A percentile compares a stretch with the other conserved stretches of the same genome.
These are phyloP conservation scores for Dryomyza anilis DNA, from an alignment of 2,888 invertebrate genomes.

Conservation along the genomic window DNA sequence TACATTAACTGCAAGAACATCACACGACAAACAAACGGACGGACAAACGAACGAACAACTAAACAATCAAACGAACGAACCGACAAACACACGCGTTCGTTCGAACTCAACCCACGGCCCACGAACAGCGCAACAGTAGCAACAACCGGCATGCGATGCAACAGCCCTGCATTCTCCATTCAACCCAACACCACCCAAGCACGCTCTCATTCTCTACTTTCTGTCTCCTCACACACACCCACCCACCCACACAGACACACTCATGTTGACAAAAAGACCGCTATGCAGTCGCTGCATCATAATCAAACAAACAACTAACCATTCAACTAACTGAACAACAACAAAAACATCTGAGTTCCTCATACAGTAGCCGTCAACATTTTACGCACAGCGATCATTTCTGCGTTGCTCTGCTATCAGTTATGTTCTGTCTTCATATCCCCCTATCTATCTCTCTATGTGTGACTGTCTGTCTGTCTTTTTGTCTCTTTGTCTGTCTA, in stretches of 20 bases:
- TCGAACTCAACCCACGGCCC: neutral
- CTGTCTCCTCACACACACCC: no score
- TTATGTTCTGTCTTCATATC: neutral
- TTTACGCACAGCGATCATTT: neutral
- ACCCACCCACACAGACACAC: no score
- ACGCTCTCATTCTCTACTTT: neutral
- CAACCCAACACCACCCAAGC: no score
- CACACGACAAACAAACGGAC: neutral
- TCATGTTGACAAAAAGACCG: no score
- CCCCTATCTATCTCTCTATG: neutral
- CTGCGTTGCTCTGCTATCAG: neutral
- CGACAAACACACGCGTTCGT: constrained; percentile 12
- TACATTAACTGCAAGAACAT: neutral
- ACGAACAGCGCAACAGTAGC: neutral
- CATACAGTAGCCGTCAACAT: neutral
- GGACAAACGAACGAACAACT: neutral
- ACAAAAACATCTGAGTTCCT: no score
- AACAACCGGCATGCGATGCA: neutral
- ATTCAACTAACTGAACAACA: no score
- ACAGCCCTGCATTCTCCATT: neutral
- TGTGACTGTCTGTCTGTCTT: no score
- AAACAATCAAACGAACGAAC: neutral
- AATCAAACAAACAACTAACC: no score
- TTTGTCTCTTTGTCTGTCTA: no score
- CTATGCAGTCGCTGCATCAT: no score